Percentiles rank a stretch among this genome's conserved stretches.
Conservation (phyloP, 2,113 vertebrate genomes). For the Halcyon senegalensis region DNA sequence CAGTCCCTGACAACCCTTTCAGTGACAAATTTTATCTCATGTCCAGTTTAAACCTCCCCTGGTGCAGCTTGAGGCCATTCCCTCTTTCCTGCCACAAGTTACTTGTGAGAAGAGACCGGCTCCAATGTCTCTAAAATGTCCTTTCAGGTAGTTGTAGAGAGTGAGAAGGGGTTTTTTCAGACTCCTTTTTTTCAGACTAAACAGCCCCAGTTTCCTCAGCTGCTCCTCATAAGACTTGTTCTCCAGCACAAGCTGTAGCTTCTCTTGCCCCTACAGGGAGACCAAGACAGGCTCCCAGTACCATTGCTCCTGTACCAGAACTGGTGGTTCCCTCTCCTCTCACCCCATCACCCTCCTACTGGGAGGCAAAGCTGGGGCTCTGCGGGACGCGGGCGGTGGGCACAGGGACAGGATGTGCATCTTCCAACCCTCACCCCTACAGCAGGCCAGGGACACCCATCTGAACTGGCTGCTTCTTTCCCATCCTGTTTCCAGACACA, state of each 20-base stretch:
- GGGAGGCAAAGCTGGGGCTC: not conserved
- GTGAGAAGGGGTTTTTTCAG: too few species aligned
- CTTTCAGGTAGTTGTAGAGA: too few species aligned
- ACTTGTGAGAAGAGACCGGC: too few species aligned
- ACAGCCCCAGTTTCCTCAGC: too few species aligned
- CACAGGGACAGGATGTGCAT: fast-evolving
- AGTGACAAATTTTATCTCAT: too few species aligned
- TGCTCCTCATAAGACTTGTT: too few species aligned
- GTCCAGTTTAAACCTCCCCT: too few species aligned
- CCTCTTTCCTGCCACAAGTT: too few species aligned
- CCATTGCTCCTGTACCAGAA: not conserved
- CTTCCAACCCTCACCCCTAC: not conserved
- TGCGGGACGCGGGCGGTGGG: fast-evolving
- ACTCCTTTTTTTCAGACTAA: too few species aligned
- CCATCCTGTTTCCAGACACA: conserved; percentile 13
- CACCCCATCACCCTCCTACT: not conserved
- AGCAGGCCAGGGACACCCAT: not conserved
- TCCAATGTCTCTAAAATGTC: too few species aligned
- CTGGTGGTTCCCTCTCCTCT: not conserved
- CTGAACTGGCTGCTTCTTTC: not conserved
- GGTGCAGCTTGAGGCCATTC: too few species aligned
- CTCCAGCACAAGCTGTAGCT: not conserved
- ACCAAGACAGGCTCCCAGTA: not conserved
- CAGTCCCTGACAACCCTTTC: too few species aligned
- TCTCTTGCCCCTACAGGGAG: fast-evolving